These are phyloP conservation scores for Nasua narica DNA, from an alignment of 2,797 vertebrate genomes.

Conservation along the genomic window DNA sequence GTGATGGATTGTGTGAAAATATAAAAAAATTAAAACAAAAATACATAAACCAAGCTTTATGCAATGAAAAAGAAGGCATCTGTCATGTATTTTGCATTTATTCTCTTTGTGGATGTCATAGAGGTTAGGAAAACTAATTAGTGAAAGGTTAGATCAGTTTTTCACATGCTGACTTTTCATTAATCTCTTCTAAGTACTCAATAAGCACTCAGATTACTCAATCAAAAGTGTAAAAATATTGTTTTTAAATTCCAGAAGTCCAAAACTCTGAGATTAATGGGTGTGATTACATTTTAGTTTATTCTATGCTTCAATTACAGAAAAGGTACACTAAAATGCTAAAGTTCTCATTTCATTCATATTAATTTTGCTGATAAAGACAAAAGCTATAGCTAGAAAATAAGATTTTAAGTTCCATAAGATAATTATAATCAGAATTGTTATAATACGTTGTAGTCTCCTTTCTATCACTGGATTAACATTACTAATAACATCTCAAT, in stretches of 20 bases:
- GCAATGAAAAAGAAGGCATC: background rate
- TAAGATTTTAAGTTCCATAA: background rate
- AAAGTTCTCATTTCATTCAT: background rate
- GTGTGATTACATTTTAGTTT: background rate
- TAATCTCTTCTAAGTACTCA: slow-evolving; percentile 59
- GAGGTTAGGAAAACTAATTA: slow-evolving; percentile 72
- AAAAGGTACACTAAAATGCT: background rate
- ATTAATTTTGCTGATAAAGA: background rate
- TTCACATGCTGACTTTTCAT: slow-evolving; percentile 48
- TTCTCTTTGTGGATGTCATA: background rate
- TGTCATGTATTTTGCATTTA: slow-evolving; percentile 28
- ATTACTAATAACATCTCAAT: background rate
- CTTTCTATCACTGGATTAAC: background rate
- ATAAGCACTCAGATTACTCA: slow-evolving; percentile 61
- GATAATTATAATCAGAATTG: background rate
- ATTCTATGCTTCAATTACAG: background rate
- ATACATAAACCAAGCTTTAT: background rate
- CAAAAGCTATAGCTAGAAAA: background rate
- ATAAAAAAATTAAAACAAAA: background rate
- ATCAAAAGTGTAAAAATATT: slow-evolving; percentile 38
- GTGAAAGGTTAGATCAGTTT: slow-evolving; percentile 43
- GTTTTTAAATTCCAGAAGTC: slow-evolving; percentile 43
- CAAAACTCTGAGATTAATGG: slow-evolving; percentile 41
- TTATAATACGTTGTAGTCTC: background rate
- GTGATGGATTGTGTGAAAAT: background rate